phyloP scores from a whole-genome alignment of 1,140 invertebrate genomes.

The Bombus waltoni region DNA sequence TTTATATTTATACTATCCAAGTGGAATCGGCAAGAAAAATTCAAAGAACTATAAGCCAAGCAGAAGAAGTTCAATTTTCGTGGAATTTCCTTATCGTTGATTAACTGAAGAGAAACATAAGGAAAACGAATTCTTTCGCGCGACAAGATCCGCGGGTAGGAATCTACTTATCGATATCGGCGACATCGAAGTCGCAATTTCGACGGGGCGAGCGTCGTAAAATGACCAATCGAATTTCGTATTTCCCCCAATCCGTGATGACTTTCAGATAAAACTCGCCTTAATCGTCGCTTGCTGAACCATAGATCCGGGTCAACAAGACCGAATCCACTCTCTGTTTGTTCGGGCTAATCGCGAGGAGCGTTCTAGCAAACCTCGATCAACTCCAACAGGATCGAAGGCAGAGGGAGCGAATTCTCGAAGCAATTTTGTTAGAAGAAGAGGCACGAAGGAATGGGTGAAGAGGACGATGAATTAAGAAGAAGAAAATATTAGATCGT shows the following conservation, averaged over 20 bases:
- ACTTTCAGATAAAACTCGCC: constrained; percentile 40
- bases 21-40: not conserved
- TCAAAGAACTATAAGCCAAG: not conserved
- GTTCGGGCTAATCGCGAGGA: constrained; percentile 44
- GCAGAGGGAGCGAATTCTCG: too few relatives aligned
- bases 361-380: constrained; percentile 34
- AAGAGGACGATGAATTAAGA: not conserved
- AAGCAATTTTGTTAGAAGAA: too few relatives aligned
- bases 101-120: not conserved
- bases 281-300: constrained; percentile 45
- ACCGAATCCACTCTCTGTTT: constrained; percentile 28
- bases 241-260: constrained; percentile 1
- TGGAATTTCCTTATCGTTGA: not conserved
- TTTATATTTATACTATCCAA: not conserved
- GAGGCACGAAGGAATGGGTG: too few relatives aligned
- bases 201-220: not conserved
- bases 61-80: not conserved
- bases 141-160: not conserved
- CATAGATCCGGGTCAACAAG: constrained; percentile 44
- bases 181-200: constrained; percentile 3
- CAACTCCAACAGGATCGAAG: constrained; percentile 15
- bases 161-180: constrained; percentile 18
- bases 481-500: too few relatives aligned
- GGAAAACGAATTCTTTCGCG: not conserved
- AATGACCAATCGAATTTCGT: constrained; percentile 31